Evolutionary conservation across 1,140 invertebrate genomes (phyloP), one percentile per base, ranked within the genome.

Genomic region (Ceratosolen solmsi): DNA sequence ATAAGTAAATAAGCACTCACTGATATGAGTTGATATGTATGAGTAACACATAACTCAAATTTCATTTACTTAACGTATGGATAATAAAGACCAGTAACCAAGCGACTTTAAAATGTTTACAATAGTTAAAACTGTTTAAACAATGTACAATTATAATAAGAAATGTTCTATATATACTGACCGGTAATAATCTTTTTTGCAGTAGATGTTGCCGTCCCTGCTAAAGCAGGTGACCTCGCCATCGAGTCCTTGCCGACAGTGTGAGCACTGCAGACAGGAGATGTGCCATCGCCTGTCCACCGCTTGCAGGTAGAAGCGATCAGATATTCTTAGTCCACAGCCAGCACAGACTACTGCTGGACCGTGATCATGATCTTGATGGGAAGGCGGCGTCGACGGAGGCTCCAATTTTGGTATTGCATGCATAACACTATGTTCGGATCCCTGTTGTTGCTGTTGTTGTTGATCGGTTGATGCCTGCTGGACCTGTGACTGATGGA

Each of bases 181-280:
- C 98, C 97, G 96, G 93, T 98, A 97, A 92, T 99, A 99, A 91
- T 99, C 98, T 88, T 98, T 97, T 92, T 98, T 98, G 94, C 98
- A 99, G 92, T 97, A 99, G 86, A 99, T 99, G 88, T 96, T 96
- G 83, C 97, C 97, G 89, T 98, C 97, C 83, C 96, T 93, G 71
- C 97, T 95, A 91, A 98, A 99, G 92, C 98, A 99, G 75, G 97
- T 97, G 86, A 96, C 94, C 91, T 99, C 97, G 8, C 96, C 95
- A 90, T 98, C 97, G 71, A 99, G 94, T 15, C 95, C 94, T 88
- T 96, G 94, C 86, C 96, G 94, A 92, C 98, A 99, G 88, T 97
- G 96, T 87, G 94, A 96, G 91, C 98, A 99, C 89, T 97, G 95
- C 33, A 98, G 93, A 90, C 98, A 99, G 68, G 96, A 94, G 38